Conservation (phyloP, 2,797 vertebrate genomes). For the Sebastes kiyomatsui region DNA sequence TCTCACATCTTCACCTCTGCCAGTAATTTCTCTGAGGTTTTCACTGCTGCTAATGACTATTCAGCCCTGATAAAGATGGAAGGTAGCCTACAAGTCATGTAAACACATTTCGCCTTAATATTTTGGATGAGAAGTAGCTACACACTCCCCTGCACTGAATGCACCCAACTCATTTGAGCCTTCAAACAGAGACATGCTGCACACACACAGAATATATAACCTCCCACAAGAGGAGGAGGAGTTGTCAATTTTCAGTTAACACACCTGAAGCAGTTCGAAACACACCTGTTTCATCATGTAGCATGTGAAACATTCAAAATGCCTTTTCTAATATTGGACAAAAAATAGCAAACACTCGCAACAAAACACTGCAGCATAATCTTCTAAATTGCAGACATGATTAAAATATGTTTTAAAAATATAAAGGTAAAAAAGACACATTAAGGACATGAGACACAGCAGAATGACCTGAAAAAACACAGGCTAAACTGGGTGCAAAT, state of each 20-base stretch:
- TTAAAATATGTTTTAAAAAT: background rate
- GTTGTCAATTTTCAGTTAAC: background rate
- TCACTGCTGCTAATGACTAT: background rate
- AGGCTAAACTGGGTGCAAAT: background rate
- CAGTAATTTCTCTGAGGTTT: conserved; percentile 4
- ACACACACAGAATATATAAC: background rate
- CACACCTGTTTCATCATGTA: background rate
- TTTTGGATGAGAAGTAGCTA: background rate
- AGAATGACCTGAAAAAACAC: background rate
- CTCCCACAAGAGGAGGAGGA: background rate
- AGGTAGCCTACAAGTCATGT: background rate
- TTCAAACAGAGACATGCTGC: background rate
- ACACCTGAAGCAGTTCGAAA: background rate
- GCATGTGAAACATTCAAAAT: background rate
- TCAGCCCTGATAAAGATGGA: background rate
- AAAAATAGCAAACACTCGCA: background rate
- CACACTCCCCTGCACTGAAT: background rate
- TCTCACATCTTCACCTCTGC: background rate
- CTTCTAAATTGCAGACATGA: background rate
- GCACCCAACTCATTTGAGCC: background rate
- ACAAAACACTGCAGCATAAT: background rate
- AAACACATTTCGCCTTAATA: background rate
- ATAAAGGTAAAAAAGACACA: background rate
- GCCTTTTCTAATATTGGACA: background rate
- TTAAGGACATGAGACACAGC: background rate